Percentiles rank a stretch among this genome's conserved stretches.
phyloP scores from a whole-genome alignment of 2,113 vertebrate genomes.

The Myrmecophaga tridactyla region DNA sequence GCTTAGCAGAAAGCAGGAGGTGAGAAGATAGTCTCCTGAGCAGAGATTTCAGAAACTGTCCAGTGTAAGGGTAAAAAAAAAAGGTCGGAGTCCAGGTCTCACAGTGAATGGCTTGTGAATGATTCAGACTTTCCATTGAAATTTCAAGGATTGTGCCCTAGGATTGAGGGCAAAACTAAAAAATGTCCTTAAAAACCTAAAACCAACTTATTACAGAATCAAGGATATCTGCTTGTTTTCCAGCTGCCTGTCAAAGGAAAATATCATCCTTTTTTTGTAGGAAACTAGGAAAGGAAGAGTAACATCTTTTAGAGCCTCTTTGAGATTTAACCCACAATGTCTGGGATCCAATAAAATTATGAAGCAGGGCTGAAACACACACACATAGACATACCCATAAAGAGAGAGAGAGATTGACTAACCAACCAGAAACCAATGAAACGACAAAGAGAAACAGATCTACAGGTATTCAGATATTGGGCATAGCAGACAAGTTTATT shows the following conservation, averaged over 20 bases:
- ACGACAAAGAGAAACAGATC: neutral
- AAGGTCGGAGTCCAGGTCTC: neutral
- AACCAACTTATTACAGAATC: neutral
- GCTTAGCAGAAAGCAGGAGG: too few species aligned
- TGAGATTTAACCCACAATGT: neutral
- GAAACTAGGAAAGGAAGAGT: neutral
- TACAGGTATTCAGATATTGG: neutral
- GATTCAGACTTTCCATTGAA: neutral
- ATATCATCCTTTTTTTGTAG: neutral
- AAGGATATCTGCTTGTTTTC: neutral
- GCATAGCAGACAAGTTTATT: neutral
- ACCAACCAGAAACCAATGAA: neutral
- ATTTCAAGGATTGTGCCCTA: neutral
- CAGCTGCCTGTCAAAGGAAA: neutral
- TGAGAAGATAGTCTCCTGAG: too few species aligned
- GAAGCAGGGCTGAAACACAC: neutral
- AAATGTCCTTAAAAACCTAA: neutral
- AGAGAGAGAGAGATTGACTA: neutral
- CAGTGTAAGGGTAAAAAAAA: neutral
- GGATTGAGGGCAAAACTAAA: neutral
- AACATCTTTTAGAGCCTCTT: neutral
- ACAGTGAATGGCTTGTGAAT: neutral
- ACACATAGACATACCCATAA: neutral
- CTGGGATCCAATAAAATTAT: neutral
- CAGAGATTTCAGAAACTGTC: too few species aligned